Base-by-base conservation (phyloP, 2,797 vertebrate genomes). In the Muscicapa comitata region DNA sequence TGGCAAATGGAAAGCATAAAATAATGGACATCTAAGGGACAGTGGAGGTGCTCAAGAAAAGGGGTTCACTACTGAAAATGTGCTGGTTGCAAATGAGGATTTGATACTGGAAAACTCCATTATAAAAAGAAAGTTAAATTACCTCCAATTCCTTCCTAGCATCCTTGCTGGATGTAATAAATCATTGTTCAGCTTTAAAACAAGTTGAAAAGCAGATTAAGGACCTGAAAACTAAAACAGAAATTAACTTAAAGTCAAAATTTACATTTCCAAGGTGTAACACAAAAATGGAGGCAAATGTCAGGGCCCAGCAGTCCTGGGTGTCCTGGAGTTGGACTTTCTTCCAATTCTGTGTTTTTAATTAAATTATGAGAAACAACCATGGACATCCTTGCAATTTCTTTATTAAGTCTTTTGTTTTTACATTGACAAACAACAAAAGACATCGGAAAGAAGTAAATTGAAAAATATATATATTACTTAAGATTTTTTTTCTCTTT, bases 401-500 rank as follows among this genome's bases (percentile, higher is more conserved):
- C 47, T 85, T 59, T 67, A 21, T 47, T n/a, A 28, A 86, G 48
- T 37, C 40, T 71, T 67, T 12, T 11, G 40, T 51, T 62, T 70
- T 68, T 45, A 48, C 54, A 3, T 24, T 13, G 26, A 42, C 58
- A 72, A 75, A 3, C 26, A 53, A 58, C 10, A 68, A 55, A 75
- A 37, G 24, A 38, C 47, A 68, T 82, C 10, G 19, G 24, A 65
- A 80, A 82, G 42, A 61, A 75, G 14, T 21, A 42, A 63, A 75
- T 23, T 8, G 11, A 40, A 38, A 77, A 77, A 71, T 71, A 48
- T 17, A 48, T 17, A 16, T 8, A 45, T 95, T 84, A 65, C 50
- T 35, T 54, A n/a, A 97, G 82, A 53, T 31, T 91, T 61, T 61
- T 61, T 80, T 95, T 97, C 93, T 40, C 67, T 37, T 84, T 84